Evolutionary conservation across 2,888 invertebrate species (phyloP).

Genomic region (Xestoiulus laeticollis): DNA sequence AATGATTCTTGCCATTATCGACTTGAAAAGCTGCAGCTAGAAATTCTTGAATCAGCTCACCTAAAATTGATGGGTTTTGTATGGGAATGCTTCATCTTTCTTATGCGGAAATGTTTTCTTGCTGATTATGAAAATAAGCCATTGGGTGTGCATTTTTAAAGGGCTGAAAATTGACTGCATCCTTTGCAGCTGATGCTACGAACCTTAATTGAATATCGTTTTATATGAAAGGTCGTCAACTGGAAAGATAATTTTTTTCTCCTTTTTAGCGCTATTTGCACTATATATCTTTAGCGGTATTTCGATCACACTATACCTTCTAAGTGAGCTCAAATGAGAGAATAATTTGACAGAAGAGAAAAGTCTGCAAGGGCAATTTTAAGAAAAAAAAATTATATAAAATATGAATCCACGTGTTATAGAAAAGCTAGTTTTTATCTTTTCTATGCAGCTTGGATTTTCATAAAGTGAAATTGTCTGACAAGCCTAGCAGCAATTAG

Average conservation of each 20-base stretch:
- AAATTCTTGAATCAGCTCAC: neutral
- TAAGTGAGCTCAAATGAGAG: slow-evolving; percentile 30
- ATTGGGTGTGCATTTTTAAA: slow-evolving; percentile 31
- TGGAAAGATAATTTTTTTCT: slow-evolving; percentile 23
- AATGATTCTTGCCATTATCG: neutral
- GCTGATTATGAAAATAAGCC: slow-evolving; percentile 12
- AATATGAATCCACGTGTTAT: neutral
- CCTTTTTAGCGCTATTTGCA: neutral
- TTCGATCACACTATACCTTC: neutral
- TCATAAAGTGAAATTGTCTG: slow-evolving; percentile 35
- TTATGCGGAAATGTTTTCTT: neutral
- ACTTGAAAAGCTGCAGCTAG: neutral
- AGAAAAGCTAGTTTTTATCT: neutral
- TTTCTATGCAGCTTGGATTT: slow-evolving; percentile 20
- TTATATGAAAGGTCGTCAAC: slow-evolving; percentile 41
- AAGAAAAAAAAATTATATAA: neutral
- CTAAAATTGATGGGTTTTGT: neutral
- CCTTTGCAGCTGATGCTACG: neutral
- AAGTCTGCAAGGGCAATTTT: neutral
- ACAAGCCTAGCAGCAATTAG: slow-evolving; percentile 32
- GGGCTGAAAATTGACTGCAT: slow-evolving; percentile 11
- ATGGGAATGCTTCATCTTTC: neutral
- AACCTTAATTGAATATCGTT: slow-evolving; percentile 41
- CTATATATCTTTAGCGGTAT: neutral
- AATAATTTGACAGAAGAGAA: slow-evolving; percentile 39